Base-by-base conservation (phyloP, 2,113 vertebrate genomes). In the Gulo gulo region DNA sequence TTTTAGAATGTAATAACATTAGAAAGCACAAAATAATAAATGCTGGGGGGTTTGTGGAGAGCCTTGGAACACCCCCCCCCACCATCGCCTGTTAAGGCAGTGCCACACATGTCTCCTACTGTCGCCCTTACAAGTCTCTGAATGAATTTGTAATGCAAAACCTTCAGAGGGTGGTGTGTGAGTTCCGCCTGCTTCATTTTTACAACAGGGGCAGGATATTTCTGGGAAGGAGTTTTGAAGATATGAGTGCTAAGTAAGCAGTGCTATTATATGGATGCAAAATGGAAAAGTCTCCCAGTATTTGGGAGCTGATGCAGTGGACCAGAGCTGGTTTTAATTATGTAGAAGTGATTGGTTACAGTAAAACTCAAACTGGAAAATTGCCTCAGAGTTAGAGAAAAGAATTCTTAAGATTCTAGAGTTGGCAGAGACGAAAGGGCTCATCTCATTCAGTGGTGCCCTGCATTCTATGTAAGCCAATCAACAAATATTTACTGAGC, bases 291-390 rank as follows among this genome's bases (percentile, higher is more conserved):
- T 80, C 80, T 95, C 36, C 89, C n/a, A 78, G 69, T 92, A 24
- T 84, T 96, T 92, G 82, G 76, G 90, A 95, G 88, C 15, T 14
- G 87, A 59, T 73, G 90, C 95, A 67, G 69, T 59, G 24, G 71
- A 90, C 79, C 83, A 67, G 74, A 96, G 83, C 86, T 91, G 87
- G 87, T 87, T 98, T 97, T 96, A 97, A 97, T 97, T 97, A 96
- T 92, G 74, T 88, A 76, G 61, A 95, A 89, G 65, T 91, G 79
- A 96, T 85, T 97, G 47, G 74, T 63, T 90, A 93, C 79, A 83
- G 92, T 94, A 92, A 96, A 96, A 88, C n/a, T 95, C 83, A 80
- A 84, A 59, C 80, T 85, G 80, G 80, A 97, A 96, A 97, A 96
- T 78, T 92, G 84, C 87, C 83, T 96, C 47, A 3, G 87, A 92